Evolutionary conservation across 2,113 vertebrate genomes (phyloP).

Genomic region (Pteropus alecto): DNA sequence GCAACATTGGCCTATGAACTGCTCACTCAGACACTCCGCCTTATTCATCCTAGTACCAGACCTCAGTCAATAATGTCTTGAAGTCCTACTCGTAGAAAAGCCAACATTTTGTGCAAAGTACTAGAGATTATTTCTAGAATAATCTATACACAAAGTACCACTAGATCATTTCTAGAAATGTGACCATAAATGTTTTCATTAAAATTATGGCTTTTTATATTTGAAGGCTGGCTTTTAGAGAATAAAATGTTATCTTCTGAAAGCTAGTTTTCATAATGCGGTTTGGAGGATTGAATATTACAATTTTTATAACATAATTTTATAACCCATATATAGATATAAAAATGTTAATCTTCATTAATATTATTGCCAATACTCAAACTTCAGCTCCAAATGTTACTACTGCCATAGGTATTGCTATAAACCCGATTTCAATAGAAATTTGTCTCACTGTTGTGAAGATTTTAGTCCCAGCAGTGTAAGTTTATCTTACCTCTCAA

Average conservation of each 20-base stretch:
- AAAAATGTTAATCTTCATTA: not conserved
- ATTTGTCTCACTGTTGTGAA: not conserved
- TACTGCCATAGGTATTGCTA: not conserved
- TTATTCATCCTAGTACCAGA: not conserved
- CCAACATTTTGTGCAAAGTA: not conserved
- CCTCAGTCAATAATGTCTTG: not conserved
- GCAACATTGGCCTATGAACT: not conserved
- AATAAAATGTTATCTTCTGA: constrained; percentile 22
- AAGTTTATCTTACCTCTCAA: constrained; percentile 6
- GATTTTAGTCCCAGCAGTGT: not conserved
- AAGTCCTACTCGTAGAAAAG: not conserved
- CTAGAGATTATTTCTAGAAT: not conserved
- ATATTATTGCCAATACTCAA: not conserved
- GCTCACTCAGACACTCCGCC: not conserved
- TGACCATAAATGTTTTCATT: not conserved
- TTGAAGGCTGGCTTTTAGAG: not conserved
- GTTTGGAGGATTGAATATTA: not conserved
- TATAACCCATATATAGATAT: not conserved
- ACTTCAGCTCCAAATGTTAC: not conserved
- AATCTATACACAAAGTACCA: not conserved
- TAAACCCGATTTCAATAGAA: not conserved
- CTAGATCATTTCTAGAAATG: not conserved
- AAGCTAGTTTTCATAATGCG: not conserved
- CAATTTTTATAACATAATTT: constrained; percentile 21
- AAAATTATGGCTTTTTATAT: not conserved